phyloP scores from a whole-genome alignment of 2,888 invertebrate species.

The Drosophila diplacantha region DNA sequence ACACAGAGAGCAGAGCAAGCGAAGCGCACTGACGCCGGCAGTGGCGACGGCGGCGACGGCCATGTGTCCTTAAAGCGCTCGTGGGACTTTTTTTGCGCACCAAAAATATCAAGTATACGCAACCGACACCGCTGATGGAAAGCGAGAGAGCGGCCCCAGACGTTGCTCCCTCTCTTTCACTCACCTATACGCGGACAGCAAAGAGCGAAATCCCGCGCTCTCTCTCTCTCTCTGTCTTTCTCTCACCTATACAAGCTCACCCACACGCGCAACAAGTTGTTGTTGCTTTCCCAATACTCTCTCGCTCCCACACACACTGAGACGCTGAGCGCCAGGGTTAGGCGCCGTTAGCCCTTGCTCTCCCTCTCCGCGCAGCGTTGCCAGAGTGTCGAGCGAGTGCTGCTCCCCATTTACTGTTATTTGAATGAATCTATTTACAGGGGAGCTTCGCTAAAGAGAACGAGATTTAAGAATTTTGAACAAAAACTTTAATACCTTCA shows the following conservation, averaged over 20 bases:
- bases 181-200: slow-evolving; percentile 7
- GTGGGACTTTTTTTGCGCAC: slow-evolving; percentile 62
- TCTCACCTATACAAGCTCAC: slow-evolving; percentile 36
- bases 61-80: slow-evolving; percentile 60
- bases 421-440: slow-evolving; percentile 24
- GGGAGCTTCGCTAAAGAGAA: background rate
- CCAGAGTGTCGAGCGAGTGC: slow-evolving; percentile 44
- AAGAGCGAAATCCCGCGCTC: background rate
- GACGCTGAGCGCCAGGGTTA: slow-evolving; percentile 19
- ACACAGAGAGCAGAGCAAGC: slow-evolving; percentile 6
- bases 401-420: slow-evolving; percentile 36
- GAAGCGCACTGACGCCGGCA: slow-evolving; percentile 5
- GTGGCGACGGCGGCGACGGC: slow-evolving; percentile 21
- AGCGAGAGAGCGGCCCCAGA: slow-evolving; percentile 46
- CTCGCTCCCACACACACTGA: slow-evolving; percentile 37
- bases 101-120: slow-evolving; percentile 44
- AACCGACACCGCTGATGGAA: slow-evolving; percentile 21
- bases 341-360: slow-evolving; percentile 41
- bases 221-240: background rate
- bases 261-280: slow-evolving; percentile 64
- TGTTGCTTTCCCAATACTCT: slow-evolving; percentile 30
- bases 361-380: slow-evolving; percentile 46
- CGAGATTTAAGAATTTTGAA: background rate
- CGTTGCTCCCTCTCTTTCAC: slow-evolving; percentile 17
- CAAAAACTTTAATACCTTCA: background rate